Evolutionary conservation across 2,888 invertebrate species (phyloP).

Genomic region (Anthrax anthrax): DNA sequence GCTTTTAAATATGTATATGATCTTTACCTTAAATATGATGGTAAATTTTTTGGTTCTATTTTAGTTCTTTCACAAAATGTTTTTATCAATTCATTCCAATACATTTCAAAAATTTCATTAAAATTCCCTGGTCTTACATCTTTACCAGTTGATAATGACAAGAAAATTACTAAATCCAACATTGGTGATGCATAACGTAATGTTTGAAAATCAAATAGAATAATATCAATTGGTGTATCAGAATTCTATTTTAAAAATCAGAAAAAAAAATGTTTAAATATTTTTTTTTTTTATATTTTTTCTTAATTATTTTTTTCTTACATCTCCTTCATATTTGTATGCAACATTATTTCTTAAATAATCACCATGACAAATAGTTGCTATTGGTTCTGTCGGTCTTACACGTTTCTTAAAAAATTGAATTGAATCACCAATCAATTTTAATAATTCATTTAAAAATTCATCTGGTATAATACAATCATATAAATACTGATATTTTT

Average conservation of each 20-base stretch:
- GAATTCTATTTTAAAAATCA: slow-evolving; percentile 9
- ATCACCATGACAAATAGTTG: slow-evolving; percentile 30
- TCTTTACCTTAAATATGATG: slow-evolving; percentile 21
- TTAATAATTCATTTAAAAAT: slow-evolving; percentile 18
- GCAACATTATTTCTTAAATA: slow-evolving; percentile 32
- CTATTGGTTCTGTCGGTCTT: slow-evolving; percentile 24
- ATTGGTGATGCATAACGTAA: slow-evolving; percentile 29
- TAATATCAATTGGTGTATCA: slow-evolving; percentile 19
- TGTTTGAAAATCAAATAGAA: slow-evolving; percentile 34
- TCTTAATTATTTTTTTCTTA: not conserved
- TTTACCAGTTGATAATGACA: slow-evolving; percentile 22
- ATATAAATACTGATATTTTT: slow-evolving; percentile 6
- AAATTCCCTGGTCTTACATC: slow-evolving; percentile 24
- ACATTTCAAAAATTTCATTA: slow-evolving; percentile 22
- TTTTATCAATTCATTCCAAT: slow-evolving; percentile 19
- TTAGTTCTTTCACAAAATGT: slow-evolving; percentile 12
- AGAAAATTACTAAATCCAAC: slow-evolving; percentile 25
- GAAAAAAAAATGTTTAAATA: no score
- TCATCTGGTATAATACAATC: slow-evolving; percentile 16
- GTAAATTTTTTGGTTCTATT: slow-evolving; percentile 13
- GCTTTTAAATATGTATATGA: no score
- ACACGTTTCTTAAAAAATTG: slow-evolving; percentile 20
- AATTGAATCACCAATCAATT: slow-evolving; percentile 12
- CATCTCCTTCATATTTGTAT: slow-evolving; percentile 20
- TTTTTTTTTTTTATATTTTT: no score